A percentile compares a stretch with the other conserved stretches of the same genome.
Evolutionary conservation across 1,140 invertebrate genomes (phyloP).

Genomic region (Rhyzopertha dominica): DNA sequence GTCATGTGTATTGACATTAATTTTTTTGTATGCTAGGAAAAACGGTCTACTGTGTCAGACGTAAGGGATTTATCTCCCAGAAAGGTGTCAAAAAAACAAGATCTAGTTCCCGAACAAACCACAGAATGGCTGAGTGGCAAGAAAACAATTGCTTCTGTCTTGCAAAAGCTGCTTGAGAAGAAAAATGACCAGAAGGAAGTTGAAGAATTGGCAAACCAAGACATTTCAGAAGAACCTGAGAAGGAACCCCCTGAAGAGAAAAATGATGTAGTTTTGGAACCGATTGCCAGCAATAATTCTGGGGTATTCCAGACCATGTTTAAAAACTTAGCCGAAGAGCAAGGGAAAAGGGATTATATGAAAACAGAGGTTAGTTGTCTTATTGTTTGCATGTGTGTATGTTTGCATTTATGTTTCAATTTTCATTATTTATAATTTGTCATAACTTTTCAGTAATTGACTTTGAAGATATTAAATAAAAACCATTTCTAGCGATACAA

Average conservation of each 20-base stretch:
- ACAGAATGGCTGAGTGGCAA: background rate
- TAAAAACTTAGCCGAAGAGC: background rate
- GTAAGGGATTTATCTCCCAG: slow-evolving; percentile 5
- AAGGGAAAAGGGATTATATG: slow-evolving; percentile 20
- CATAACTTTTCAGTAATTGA: too few relatives aligned
- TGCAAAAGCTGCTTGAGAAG: slow-evolving; percentile 29
- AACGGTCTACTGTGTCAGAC: too few relatives aligned
- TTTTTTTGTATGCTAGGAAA: too few relatives aligned
- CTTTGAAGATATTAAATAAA: too few relatives aligned
- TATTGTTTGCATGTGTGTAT: too few relatives aligned
- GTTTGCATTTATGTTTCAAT: too few relatives aligned
- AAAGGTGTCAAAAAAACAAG: slow-evolving; percentile 9
- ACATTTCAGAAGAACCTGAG: slow-evolving; percentile 22
- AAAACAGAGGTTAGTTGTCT: slow-evolving; percentile 27
- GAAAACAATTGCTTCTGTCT: slow-evolving; percentile 19
- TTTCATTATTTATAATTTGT: too few relatives aligned
- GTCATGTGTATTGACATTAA: too few relatives aligned
- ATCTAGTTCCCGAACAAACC: background rate
- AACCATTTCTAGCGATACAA: too few relatives aligned
- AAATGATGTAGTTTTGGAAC: slow-evolving; percentile 25
- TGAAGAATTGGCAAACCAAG: slow-evolving; percentile 17
- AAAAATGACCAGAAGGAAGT: slow-evolving; percentile 14
- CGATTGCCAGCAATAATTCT: slow-evolving; percentile 25
- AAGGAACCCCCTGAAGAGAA: slow-evolving; percentile 8
- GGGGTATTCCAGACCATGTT: slow-evolving; percentile 33